Evolutionary conservation across 2,888 invertebrate genomes (phyloP).

Genomic region (Agrenia bidenticulata): DNA sequence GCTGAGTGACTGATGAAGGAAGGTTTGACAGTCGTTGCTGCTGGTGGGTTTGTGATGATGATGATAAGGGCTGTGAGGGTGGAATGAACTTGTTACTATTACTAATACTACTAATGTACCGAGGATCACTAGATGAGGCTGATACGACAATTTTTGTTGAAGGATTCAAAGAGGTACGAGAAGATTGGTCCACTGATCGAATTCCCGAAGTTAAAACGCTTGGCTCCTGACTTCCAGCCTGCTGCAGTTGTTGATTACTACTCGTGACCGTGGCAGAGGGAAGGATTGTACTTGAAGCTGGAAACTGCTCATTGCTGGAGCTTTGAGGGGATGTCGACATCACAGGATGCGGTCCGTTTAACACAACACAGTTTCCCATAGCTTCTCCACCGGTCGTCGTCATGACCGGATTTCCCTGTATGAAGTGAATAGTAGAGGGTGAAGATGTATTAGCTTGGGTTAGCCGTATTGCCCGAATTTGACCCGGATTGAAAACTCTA

Average conservation of each 20-base stretch:
- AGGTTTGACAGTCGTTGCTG: conserved; percentile 1
- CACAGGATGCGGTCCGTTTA: conserved; percentile 8
- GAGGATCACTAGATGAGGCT: conserved; percentile 30
- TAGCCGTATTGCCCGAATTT: conserved; percentile 38
- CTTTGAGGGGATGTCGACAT: background rate
- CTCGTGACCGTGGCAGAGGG: background rate
- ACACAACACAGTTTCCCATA: background rate
- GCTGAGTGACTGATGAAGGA: conserved; percentile 13
- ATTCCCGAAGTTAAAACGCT: background rate
- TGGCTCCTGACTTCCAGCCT: conserved; percentile 14
- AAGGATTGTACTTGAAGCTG: conserved; percentile 8
- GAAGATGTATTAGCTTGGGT: conserved; percentile 16
- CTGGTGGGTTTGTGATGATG: conserved; percentile 32
- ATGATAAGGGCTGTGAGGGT: conserved; percentile 15
- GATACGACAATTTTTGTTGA: background rate
- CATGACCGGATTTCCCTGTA: conserved; percentile 8
- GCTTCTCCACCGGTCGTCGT: background rate
- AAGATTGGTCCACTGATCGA: conserved; percentile 17
- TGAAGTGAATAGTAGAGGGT: conserved; percentile 1
- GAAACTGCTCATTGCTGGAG: conserved; percentile 11
- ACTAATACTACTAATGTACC: conserved; percentile 22
- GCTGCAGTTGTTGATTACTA: conserved; percentile 12
- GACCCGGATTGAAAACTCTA: conserved; percentile 38
- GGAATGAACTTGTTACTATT: conserved; percentile 41
- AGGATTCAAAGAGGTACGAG: conserved; percentile 18